Percentiles rank a stretch among this genome's conserved stretches.
These are phyloP conservation scores for Channa maculata DNA, from an alignment of 2,113 vertebrate species.

Conservation along the genomic window DNA sequence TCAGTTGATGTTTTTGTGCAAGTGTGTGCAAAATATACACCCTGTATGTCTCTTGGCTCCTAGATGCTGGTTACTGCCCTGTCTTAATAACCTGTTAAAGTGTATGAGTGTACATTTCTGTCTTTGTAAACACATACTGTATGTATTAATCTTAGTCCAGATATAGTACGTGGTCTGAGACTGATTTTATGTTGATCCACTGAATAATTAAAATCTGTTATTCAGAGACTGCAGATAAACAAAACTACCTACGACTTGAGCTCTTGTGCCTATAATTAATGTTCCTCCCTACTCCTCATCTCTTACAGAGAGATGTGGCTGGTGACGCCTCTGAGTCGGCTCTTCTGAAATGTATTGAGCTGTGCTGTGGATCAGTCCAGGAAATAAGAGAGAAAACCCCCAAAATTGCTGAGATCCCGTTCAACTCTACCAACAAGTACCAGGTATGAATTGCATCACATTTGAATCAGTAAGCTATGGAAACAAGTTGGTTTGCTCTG, in stretches of 20 bases:
- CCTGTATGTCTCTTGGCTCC: conserved; percentile 8
- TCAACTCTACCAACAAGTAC: conserved; percentile 97
- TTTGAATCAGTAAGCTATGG: neutral
- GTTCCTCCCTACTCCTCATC: neutral
- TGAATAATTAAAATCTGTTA: neutral
- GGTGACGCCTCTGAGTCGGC: conserved; percentile 94
- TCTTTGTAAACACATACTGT: conserved; percentile 21
- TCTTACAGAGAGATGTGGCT: conserved; percentile 88
- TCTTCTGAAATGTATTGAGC: conserved; percentile 93
- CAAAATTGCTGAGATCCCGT: conserved; percentile 93
- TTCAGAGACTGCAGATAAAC: neutral
- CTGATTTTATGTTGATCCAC: neutral
- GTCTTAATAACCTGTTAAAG: conserved; percentile 27
- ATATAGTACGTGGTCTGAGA: too few species aligned
- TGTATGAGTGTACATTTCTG: neutral
- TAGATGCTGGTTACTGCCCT: conserved; percentile 13
- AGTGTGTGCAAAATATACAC: neutral
- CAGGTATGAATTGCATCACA: conserved; percentile 82
- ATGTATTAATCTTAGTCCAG: conserved; percentile 4
- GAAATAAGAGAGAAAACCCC: conserved; percentile 88
- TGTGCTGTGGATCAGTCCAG: conserved; percentile 91
- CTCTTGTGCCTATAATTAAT: neutral
- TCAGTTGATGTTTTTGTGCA: neutral
- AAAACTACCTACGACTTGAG: neutral
- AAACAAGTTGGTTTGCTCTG: neutral